phyloP scores from a whole-genome alignment of 2,113 vertebrate species.

The Pyxicephalus adspersus region DNA sequence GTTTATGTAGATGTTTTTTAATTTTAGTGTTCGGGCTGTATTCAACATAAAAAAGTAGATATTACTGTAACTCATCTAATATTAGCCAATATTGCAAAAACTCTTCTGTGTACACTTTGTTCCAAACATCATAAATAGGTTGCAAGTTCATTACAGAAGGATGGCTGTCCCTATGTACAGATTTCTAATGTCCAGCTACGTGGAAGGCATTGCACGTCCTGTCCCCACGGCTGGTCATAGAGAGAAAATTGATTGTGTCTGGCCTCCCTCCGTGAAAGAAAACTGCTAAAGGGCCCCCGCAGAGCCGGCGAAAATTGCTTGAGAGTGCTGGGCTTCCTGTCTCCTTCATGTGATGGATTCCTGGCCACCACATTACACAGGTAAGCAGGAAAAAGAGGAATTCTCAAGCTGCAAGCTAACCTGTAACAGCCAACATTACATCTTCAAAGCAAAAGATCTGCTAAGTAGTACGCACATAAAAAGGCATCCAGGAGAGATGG shows the following conservation, averaged over 20 bases:
- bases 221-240: conserved; percentile 18
- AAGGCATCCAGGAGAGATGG: neutral
- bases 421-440: neutral
- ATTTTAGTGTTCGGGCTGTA: too few species aligned
- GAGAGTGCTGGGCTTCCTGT: neutral
- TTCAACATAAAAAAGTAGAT: too few species aligned
- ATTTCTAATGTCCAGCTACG: neutral
- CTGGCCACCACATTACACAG: neutral
- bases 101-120: too few species aligned
- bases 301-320: conserved; percentile 46
- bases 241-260: conserved; percentile 51
- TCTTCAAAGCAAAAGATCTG: neutral
- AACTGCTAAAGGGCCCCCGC: conserved; percentile 49
- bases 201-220: conserved; percentile 23
- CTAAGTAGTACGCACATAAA: neutral
- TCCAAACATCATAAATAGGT: too few species aligned
- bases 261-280: conserved; percentile 43
- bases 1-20: too few species aligned
- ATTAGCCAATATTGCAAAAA: too few species aligned
- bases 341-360: conserved; percentile 6
- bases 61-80: too few species aligned
- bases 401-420: neutral
- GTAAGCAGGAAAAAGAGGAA: neutral
- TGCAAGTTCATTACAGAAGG: neutral
- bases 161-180: neutral